Evolutionary conservation across 2,888 invertebrate genomes (phyloP).

Genomic region (Periphyllus acericola): DNA sequence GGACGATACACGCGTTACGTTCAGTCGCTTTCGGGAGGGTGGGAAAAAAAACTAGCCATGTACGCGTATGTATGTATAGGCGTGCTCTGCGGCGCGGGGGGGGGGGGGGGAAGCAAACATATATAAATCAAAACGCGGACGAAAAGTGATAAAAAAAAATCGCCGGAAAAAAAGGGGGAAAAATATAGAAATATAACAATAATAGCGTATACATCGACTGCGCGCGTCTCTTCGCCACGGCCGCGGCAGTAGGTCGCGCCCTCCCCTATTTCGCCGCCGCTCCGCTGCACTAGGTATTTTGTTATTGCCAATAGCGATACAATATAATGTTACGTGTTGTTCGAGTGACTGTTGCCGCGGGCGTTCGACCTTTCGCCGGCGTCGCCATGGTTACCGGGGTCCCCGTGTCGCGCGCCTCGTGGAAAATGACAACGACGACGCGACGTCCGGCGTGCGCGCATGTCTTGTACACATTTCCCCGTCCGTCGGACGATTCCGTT

Average conservation of each 20-base stretch:
- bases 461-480: conserved; percentile 12
- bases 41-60: no score
- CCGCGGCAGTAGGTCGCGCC: background rate
- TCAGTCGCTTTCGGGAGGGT: no score
- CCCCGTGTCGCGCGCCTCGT: conserved; percentile 19
- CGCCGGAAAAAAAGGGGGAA: no score
- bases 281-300: conserved; percentile 3
- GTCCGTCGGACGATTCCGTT: conserved; percentile 39
- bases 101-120: no score
- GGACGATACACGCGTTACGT: no score
- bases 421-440: conserved; percentile 49
- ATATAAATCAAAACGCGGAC: no score
- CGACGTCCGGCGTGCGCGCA: conserved; percentile 52
- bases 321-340: conserved; percentile 38
- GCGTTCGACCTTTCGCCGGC: conserved; percentile 54
- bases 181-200: background rate
- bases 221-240: background rate
- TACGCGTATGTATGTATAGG: no score
- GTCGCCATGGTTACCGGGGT: conserved; percentile 32
- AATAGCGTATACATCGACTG: background rate
- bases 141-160: no score
- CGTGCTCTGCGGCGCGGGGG: no score
- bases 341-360: conserved; percentile 57
- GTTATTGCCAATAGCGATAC: conserved; percentile 45
- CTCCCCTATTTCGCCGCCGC: no score